A percentile compares a stretch with the other conserved stretches of the same genome.
Evolutionary conservation across 1,140 invertebrate genomes (phyloP).

Genomic region (Drosophila lini): DNA sequence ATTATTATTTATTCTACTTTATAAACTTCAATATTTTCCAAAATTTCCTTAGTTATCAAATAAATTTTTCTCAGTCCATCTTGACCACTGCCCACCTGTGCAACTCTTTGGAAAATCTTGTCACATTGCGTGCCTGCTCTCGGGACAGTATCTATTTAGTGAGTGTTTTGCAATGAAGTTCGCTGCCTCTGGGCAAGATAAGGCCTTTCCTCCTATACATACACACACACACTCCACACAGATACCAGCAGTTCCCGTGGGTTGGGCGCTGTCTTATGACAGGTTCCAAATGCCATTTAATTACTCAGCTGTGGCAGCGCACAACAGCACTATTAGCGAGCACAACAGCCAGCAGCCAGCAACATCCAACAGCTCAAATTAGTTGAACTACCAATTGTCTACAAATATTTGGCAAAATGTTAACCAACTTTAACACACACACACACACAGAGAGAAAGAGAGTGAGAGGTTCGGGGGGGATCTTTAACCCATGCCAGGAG

Average conservation of each 20-base stretch:
- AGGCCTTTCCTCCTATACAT: constrained; percentile 29
- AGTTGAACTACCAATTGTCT: constrained; percentile 82
- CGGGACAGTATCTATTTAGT: constrained; percentile 25
- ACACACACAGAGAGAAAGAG: background rate
- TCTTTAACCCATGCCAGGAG: constrained; percentile 13
- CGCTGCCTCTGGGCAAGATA: constrained; percentile 82
- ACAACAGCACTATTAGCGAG: constrained; percentile 20
- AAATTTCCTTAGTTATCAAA: too few relatives aligned
- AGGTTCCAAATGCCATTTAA: constrained; percentile 65
- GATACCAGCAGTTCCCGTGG: constrained; percentile 47
- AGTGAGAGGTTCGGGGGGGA: background rate
- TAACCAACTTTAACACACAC: constrained; percentile 34
- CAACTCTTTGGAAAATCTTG: constrained; percentile 56
- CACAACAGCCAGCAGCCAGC: constrained; percentile 22
- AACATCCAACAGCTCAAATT: constrained; percentile 65
- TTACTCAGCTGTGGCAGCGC: constrained; percentile 67
- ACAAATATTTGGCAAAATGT: constrained; percentile 82
- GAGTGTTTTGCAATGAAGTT: constrained; percentile 78
- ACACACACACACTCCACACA: background rate
- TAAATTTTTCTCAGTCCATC: constrained; percentile 11
- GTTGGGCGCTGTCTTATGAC: constrained; percentile 51
- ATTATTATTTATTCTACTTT: too few relatives aligned
- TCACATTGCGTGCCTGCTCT: constrained; percentile 62
- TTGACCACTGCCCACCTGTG: constrained; percentile 35
- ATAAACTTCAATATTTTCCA: background rate